These are phyloP conservation scores for Tichodroma muraria DNA, from an alignment of 2,113 vertebrate species.

Conservation along the genomic window DNA sequence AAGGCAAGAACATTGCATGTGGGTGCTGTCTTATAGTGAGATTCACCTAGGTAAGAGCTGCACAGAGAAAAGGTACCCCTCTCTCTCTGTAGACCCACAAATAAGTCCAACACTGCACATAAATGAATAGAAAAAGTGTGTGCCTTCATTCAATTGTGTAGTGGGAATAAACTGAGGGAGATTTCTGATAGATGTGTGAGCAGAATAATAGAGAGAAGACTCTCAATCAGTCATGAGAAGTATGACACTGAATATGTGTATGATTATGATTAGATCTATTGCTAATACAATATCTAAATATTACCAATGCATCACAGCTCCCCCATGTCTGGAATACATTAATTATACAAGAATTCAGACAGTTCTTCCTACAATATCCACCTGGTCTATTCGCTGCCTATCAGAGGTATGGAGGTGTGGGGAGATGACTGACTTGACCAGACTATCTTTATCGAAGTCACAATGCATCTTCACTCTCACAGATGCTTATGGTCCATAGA, in stretches of 20 bases:
- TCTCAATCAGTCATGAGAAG: background rate
- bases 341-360: background rate
- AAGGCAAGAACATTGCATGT: background rate
- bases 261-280: background rate
- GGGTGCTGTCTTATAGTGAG: background rate
- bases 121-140: background rate
- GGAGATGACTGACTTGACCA: background rate
- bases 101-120: background rate
- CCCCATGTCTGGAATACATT: too few relatives aligned
- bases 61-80: background rate
- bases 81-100: background rate
- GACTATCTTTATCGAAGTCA: fast-evolving
- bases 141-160: background rate
- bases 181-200: background rate
- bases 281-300: background rate
- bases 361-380: background rate
- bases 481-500: background rate
- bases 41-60: background rate
- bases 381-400: fast-evolving
- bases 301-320: background rate
- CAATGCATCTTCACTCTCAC: background rate
- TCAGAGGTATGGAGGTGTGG: background rate
- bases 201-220: background rate
- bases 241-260: background rate
- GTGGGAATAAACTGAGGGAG: background rate